phyloP scores from a whole-genome alignment of 2,797 vertebrate species.

The Neosilurus hyrtlii region DNA sequence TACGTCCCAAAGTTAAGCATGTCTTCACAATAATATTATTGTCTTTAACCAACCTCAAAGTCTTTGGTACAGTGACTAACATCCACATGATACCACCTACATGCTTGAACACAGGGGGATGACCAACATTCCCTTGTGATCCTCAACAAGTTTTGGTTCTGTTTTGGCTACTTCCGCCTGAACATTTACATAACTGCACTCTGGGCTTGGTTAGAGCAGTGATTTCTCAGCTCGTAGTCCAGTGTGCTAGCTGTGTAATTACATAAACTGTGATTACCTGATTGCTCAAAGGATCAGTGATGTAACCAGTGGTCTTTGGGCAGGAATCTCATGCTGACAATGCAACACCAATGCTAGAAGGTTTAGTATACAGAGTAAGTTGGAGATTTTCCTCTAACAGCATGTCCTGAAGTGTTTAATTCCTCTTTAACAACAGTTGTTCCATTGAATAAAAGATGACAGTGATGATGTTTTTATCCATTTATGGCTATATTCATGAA shows the following conservation, averaged over 20 bases:
- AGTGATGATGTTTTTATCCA: background rate
- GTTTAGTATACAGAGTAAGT: background rate
- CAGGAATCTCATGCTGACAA: background rate
- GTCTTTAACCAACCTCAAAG: constrained; percentile 12
- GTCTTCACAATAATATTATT: constrained; percentile 21
- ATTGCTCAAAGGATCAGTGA: background rate
- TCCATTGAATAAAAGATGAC: background rate
- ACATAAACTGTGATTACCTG: background rate
- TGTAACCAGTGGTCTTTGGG: background rate
- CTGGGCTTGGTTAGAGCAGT: background rate
- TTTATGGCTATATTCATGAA: background rate
- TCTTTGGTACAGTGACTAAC: constrained; percentile 39
- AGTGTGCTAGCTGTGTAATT: background rate
- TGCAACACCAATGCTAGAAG: background rate
- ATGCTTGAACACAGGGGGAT: constrained; percentile 34
- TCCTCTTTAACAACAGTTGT: background rate
- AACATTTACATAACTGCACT: background rate
- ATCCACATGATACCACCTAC: constrained; percentile 50
- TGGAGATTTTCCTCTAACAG: background rate
- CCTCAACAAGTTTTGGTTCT: constrained; percentile 42
- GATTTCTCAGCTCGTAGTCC: background rate
- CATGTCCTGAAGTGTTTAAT: background rate
- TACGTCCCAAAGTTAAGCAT: constrained; percentile 10
- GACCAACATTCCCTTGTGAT: constrained; percentile 46
- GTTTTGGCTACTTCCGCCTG: constrained; percentile 8